phyloP scores from a whole-genome alignment of 92 coral and sea anemone species.

The Paramuricea clavata region DNA sequence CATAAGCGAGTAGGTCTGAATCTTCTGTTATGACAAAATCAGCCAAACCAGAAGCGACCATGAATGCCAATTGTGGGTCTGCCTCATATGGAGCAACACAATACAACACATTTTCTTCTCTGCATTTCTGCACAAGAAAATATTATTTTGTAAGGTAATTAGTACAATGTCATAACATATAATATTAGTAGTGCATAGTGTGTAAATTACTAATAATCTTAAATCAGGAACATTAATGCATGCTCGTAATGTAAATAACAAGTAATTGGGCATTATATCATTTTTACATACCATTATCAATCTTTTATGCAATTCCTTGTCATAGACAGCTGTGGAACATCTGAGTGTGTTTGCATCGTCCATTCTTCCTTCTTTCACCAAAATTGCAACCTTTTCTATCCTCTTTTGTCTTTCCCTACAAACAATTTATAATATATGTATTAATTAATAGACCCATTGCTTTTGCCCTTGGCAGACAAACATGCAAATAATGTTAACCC shows the following conservation, averaged over 20 bases:
- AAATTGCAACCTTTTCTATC: neutral
- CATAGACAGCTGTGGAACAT: constrained; percentile 2
- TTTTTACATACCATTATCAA: neutral
- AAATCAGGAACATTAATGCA: neutral
- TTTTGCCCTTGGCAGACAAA: neutral
- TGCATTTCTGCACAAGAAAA: neutral
- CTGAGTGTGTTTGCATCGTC: neutral
- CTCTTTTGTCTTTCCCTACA: neutral
- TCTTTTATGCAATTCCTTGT: neutral
- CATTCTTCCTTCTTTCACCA: neutral
- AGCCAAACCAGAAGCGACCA: neutral
- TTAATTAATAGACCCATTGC: neutral
- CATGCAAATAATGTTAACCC: too few species aligned
- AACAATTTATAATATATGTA: neutral
- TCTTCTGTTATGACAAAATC: neutral
- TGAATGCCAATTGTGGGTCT: neutral
- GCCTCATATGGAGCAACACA: constrained; percentile 6
- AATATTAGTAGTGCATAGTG: neutral
- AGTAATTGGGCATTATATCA: neutral
- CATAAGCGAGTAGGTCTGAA: neutral
- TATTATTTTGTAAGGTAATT: neutral
- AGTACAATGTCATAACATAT: neutral
- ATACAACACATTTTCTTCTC: neutral
- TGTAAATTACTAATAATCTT: neutral
- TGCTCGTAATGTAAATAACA: neutral